These are phyloP conservation scores for Globodera ellingtonae DNA, from an alignment of 1,140 invertebrate species.

Conservation along the genomic window DNA sequence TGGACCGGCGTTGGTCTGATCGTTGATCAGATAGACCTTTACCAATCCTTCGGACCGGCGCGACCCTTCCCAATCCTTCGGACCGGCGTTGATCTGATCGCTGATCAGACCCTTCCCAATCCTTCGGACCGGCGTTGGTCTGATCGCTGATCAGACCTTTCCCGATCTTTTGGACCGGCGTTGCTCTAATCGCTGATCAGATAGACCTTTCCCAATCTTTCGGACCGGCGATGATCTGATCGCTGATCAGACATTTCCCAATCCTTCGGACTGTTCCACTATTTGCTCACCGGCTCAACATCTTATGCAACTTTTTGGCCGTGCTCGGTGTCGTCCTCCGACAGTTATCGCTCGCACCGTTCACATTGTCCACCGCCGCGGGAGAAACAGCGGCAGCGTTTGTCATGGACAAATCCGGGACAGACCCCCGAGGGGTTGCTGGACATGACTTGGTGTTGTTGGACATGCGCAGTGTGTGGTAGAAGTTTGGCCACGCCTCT, in stretches of 20 bases:
- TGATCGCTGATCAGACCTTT: not conserved
- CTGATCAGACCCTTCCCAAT: not conserved
- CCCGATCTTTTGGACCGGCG: too few species aligned
- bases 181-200: not conserved
- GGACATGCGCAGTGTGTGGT: conserved; percentile 21
- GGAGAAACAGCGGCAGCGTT: not conserved
- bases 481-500: conserved; percentile 57
- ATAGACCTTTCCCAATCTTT: too few species aligned
- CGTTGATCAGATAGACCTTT: not conserved
- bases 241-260: not conserved
- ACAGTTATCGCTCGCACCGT: not conserved
- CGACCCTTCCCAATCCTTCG: too few species aligned
- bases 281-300: conserved; percentile 22
- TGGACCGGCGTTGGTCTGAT: too few species aligned
- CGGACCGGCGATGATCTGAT: too few species aligned
- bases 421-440: conserved; percentile 61
- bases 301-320: conserved; percentile 19
- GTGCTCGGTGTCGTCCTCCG: conserved; percentile 19
- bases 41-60: too few species aligned
- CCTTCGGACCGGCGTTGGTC: not conserved
- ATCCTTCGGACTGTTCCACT: not conserved
- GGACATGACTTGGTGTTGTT: conserved; percentile 59
- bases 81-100: too few species aligned
- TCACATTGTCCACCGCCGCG: not conserved
- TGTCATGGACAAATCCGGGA: conserved; percentile 53